Conservation (phyloP, 1,140 invertebrate species). For the Caenorhabditis inopinata region DNA sequence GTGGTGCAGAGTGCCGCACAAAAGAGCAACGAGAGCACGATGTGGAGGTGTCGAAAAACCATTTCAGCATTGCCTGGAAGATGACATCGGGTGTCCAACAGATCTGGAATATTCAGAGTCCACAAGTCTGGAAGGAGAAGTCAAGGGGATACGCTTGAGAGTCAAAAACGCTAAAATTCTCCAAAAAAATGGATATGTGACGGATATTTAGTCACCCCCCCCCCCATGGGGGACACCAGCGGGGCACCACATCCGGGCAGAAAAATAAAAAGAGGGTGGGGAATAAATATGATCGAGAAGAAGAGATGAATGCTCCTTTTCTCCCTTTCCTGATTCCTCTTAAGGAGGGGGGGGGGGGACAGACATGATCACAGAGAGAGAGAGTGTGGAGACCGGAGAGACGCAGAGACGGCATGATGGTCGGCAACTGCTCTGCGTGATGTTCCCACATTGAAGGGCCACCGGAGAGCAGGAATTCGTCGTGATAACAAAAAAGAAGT, state of each 20-base stretch:
- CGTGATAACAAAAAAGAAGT: too few species aligned
- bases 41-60: background rate
- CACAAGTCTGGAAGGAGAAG: too few species aligned
- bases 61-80: background rate
- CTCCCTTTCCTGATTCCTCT: background rate
- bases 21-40: background rate
- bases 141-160: too few species aligned
- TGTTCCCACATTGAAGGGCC: background rate
- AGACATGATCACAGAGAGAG: background rate
- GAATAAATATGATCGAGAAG: background rate
- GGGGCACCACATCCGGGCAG: background rate
- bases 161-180: background rate
- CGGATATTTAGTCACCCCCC: too few species aligned
- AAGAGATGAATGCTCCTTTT: background rate
- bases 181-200: too few species aligned
- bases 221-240: background rate
- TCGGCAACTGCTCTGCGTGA: too few species aligned
- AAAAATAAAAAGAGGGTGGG: background rate
- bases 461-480: background rate
- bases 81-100: too few species aligned
- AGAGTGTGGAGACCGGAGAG: background rate
- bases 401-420: background rate
- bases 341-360: background rate
- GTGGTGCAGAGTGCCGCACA: constrained; percentile 32
- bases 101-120: too few species aligned